Evolutionary conservation across 2,797 vertebrate species (phyloP).

Genomic region (Epinephelus coioides): DNA sequence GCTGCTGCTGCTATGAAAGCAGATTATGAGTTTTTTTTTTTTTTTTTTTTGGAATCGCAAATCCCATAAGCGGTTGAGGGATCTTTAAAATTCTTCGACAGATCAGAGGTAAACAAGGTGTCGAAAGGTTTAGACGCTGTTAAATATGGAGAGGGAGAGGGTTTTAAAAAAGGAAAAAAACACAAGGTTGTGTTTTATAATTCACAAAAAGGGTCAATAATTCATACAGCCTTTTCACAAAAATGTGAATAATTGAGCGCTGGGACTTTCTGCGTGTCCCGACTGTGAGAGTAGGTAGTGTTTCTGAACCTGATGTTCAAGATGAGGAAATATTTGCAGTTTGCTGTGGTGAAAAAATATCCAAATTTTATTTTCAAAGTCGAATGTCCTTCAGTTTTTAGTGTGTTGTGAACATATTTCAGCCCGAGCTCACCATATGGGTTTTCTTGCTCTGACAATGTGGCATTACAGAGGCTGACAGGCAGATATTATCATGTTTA

Average conservation of each 20-base stretch:
- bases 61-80: constrained; percentile 52
- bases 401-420: not conserved
- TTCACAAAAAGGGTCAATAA: constrained; percentile 49
- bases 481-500: constrained; percentile 42
- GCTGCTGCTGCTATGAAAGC: constrained; percentile 38
- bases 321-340: not conserved
- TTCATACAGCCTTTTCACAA: constrained; percentile 39
- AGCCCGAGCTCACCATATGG: not conserved
- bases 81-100: constrained; percentile 46
- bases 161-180: not conserved
- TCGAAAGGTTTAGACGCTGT: constrained; percentile 35
- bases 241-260: constrained; percentile 60
- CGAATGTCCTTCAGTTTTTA: not conserved
- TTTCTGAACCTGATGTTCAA: not conserved
- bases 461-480: not conserved
- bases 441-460: not conserved
- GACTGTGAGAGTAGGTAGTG: constrained; percentile 12
- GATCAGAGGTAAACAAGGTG: constrained; percentile 40
- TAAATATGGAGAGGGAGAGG: not conserved
- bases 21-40: constrained; percentile 54
- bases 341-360: not conserved
- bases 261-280: not conserved
- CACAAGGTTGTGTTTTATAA: constrained; percentile 16
- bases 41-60: constrained; percentile 1
- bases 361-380: not conserved